phyloP scores from a whole-genome alignment of 2,797 vertebrate genomes.

The Carcharodon carcharias region DNA sequence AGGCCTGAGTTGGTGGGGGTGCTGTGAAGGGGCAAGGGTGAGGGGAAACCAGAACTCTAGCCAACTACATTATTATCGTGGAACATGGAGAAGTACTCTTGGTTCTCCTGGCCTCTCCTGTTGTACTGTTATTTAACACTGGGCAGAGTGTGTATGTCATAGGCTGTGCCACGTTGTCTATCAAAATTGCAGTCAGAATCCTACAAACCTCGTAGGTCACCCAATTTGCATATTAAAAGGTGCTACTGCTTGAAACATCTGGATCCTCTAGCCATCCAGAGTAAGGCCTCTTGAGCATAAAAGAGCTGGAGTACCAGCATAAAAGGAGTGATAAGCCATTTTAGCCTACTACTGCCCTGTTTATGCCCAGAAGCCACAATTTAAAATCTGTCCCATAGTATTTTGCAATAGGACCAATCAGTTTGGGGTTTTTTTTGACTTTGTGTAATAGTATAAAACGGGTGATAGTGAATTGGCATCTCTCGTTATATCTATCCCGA shows the following conservation, averaged over 20 bases:
- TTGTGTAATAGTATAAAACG: neutral
- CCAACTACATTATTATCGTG: neutral
- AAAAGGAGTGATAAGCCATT: neutral
- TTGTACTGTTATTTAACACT: neutral
- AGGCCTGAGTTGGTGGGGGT: neutral
- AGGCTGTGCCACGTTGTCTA: neutral
- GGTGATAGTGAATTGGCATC: neutral
- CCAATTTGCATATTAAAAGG: neutral
- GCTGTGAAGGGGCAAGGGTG: neutral
- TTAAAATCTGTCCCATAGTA: neutral
- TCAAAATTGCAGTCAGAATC: neutral
- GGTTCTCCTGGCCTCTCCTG: neutral
- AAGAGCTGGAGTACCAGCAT: no score
- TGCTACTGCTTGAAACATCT: neutral
- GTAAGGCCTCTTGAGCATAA: neutral
- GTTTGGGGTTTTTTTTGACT: neutral
- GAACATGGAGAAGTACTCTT: neutral
- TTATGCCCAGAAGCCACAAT: neutral
- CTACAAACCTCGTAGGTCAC: neutral
- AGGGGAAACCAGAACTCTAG: neutral
- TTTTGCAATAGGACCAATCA: neutral
- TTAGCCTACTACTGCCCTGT: neutral
- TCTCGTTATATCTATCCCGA: neutral
- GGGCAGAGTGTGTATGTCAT: neutral
- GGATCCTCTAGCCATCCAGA: neutral